A percentile compares a stretch with the other conserved stretches of the same genome.
phyloP scores from a whole-genome alignment of 2,113 vertebrate genomes.

The Emydocephalus ijimae region DNA sequence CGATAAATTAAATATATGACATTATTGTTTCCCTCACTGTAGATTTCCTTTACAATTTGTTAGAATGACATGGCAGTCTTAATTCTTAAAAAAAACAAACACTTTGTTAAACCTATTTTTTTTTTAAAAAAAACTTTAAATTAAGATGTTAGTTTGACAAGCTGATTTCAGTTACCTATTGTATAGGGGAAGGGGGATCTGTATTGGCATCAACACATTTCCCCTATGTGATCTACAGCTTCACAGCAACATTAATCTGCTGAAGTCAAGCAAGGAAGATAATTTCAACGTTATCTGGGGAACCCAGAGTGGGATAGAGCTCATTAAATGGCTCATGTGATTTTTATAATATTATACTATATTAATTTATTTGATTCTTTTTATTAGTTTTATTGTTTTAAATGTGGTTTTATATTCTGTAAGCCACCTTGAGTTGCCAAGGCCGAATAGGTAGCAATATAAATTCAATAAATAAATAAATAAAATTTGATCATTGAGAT shows the following conservation, averaged over 20 bases:
- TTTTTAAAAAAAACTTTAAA: neutral
- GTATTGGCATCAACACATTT: neutral
- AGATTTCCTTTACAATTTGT: neutral
- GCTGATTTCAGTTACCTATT: neutral
- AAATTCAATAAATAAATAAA: no score
- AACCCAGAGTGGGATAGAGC: no score
- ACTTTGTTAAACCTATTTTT: neutral
- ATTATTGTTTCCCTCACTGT: neutral
- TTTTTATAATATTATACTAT: no score
- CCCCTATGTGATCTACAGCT: neutral
- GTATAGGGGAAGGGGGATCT: neutral
- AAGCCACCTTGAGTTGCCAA: no score
- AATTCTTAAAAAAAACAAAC: neutral
- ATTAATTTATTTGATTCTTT: no score
- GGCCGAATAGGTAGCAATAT: no score
- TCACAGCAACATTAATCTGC: neutral
- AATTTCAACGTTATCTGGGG: neutral
- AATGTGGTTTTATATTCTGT: no score
- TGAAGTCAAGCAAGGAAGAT: neutral
- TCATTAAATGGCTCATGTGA: no score
- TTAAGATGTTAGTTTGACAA: neutral
- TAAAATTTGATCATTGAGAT: neutral
- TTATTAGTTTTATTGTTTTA: no score
- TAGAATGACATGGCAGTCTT: neutral
- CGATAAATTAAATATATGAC: neutral